A percentile compares a stretch with the other conserved stretches of the same genome.
These are phyloP conservation scores for Sceloporus tristichus DNA, from an alignment of 2,113 vertebrate species.

Conservation along the genomic window DNA sequence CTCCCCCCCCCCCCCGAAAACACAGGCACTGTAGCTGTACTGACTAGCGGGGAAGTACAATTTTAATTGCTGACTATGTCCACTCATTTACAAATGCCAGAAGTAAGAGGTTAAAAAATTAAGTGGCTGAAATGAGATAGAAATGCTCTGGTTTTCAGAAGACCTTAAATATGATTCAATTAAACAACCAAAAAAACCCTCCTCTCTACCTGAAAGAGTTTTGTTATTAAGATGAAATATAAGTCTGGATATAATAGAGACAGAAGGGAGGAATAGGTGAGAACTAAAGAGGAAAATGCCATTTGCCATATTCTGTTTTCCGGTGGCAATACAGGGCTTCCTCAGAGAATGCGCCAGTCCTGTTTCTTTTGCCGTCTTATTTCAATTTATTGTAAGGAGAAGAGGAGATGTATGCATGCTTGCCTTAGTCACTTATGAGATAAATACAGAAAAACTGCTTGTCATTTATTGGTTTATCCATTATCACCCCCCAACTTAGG, in stretches of 20 bases:
- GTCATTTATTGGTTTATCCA: constrained; percentile 89
- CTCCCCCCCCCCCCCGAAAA: not conserved
- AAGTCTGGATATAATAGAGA: constrained; percentile 31
- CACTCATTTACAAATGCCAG: rapidly evolving
- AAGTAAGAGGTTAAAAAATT: not conserved
- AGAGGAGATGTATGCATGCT: constrained; percentile 63
- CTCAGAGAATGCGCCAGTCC: constrained; percentile 55
- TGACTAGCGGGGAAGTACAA: rapidly evolving
- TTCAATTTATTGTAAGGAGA: constrained; percentile 73
- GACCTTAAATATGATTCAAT: constrained; percentile 25
- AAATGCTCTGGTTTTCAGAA: not conserved
- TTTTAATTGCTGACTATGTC: not conserved
- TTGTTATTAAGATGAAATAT: constrained; percentile 4
- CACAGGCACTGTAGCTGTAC: rapidly evolving
- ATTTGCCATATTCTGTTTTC: constrained; percentile 47
- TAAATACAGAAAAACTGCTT: constrained; percentile 81
- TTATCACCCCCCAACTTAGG: constrained; percentile 85
- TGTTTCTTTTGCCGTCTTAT: constrained; percentile 53
- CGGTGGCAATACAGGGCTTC: constrained; percentile 35
- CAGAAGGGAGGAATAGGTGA: constrained; percentile 59
- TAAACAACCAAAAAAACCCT: constrained; percentile 19
- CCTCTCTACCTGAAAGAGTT: not conserved
- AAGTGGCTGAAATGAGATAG: not conserved
- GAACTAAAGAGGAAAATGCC: constrained; percentile 24
- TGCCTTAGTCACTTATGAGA: constrained; percentile 76